Evolutionary conservation across 2,888 invertebrate genomes (phyloP).

Genomic region (Lepidochrysops patricia): DNA sequence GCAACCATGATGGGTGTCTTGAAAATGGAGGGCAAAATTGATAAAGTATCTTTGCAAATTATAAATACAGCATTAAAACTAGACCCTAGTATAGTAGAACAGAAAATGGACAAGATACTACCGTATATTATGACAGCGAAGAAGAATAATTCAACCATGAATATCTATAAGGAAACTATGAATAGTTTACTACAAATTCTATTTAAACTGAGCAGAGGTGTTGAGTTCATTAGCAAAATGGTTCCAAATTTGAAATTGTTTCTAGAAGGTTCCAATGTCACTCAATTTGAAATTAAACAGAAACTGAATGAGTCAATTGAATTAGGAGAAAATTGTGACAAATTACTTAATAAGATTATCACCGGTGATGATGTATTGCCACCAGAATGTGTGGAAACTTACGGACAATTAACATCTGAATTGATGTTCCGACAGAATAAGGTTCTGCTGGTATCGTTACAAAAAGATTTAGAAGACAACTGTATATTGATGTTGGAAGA

Average conservation of each 20-base stretch:
- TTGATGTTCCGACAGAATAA: conserved; percentile 64
- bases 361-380: conserved; percentile 52
- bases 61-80: conserved; percentile 51
- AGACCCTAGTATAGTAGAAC: conserved; percentile 58
- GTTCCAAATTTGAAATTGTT: conserved; percentile 47
- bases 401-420: conserved; percentile 57
- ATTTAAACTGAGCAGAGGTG: conserved; percentile 61
- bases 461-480: conserved; percentile 53
- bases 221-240: conserved; percentile 49
- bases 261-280: conserved; percentile 50
- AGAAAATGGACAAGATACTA: conserved; percentile 47
- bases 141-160: conserved; percentile 37
- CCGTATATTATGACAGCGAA: conserved; percentile 53
- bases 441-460: conserved; percentile 48
- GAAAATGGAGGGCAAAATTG: conserved; percentile 52
- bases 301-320: conserved; percentile 33
- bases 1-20: conserved; percentile 50
- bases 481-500: conserved; percentile 52
- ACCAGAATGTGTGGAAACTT: conserved; percentile 43
- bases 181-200: conserved; percentile 55
- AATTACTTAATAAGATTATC: conserved; percentile 45
- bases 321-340: conserved; percentile 34
- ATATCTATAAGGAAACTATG: conserved; percentile 47
- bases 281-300: conserved; percentile 46
- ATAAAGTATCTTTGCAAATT: conserved; percentile 49